phyloP scores from a whole-genome alignment of 2,113 vertebrate genomes.

The Limnothrissa miodon region DNA sequence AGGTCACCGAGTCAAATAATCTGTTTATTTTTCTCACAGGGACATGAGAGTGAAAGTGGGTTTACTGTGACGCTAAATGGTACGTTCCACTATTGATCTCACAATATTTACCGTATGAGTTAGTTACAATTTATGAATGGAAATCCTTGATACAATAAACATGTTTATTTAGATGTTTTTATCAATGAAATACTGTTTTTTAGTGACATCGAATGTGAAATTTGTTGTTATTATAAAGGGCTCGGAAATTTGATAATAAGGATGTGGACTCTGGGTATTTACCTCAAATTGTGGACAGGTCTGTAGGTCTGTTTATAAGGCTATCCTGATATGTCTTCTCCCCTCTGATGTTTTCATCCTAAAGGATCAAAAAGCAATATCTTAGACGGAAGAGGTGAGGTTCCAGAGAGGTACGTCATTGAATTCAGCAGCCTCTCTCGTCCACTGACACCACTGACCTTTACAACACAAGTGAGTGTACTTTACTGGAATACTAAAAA shows the following conservation, averaged over 20 bases:
- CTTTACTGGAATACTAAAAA: not conserved
- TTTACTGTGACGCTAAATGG: not conserved
- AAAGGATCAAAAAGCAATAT: slow-evolving; percentile 74
- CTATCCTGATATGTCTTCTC: not conserved
- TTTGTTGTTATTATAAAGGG: not conserved
- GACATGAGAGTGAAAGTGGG: not conserved
- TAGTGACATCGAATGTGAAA: not conserved
- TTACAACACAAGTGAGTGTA: slow-evolving; percentile 77
- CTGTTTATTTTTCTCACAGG: not conserved
- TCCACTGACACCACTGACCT: slow-evolving; percentile 80
- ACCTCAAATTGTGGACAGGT: not conserved
- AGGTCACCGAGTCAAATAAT: not conserved
- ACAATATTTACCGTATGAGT: not conserved
- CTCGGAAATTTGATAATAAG: not conserved
- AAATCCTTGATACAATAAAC: not conserved
- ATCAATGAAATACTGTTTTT: not conserved
- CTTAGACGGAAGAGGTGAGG: slow-evolving; percentile 69
- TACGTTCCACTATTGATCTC: not conserved
- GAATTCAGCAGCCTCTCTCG: slow-evolving; percentile 72
- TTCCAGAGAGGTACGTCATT: slow-evolving; percentile 69
- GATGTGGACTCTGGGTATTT: not conserved
- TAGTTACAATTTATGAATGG: not conserved
- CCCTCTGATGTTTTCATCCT: not conserved
- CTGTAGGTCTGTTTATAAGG: not conserved
- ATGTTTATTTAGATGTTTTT: not conserved